phyloP scores from a whole-genome alignment of 2,888 invertebrate genomes.

The Xestoiulus laeticollis region DNA sequence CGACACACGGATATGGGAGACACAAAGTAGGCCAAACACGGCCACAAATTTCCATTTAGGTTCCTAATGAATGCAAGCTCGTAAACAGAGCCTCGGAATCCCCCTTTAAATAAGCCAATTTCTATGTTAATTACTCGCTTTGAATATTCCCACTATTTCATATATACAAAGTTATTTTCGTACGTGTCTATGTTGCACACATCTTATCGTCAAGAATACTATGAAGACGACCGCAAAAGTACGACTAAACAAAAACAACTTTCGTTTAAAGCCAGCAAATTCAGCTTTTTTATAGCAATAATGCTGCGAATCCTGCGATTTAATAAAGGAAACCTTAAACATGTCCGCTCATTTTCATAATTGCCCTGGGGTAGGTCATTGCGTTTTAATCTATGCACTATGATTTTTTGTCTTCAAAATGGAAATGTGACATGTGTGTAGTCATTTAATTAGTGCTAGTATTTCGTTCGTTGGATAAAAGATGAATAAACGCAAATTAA shows the following conservation, averaged over 20 bases:
- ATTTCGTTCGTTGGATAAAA: neutral
- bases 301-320: neutral
- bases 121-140: conserved; percentile 37
- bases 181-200: neutral
- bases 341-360: neutral
- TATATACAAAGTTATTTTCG: neutral
- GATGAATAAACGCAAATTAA: neutral
- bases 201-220: neutral
- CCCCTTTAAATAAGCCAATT: conserved; percentile 30
- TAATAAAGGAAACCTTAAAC: neutral
- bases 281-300: neutral
- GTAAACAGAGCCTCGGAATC: neutral
- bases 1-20: conserved; percentile 30
- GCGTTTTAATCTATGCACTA: neutral
- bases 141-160: conserved; percentile 29
- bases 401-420: neutral
- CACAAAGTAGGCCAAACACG: conserved; percentile 28
- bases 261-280: neutral
- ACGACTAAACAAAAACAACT: conserved; percentile 11
- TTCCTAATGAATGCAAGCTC: conserved; percentile 11
- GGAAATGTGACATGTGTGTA: neutral
- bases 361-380: neutral
- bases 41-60: conserved; percentile 25
- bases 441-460: neutral
- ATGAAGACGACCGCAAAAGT: neutral